Base-by-base conservation (phyloP, 1,140 invertebrate species). In the Bathynomus jamesi region DNA sequence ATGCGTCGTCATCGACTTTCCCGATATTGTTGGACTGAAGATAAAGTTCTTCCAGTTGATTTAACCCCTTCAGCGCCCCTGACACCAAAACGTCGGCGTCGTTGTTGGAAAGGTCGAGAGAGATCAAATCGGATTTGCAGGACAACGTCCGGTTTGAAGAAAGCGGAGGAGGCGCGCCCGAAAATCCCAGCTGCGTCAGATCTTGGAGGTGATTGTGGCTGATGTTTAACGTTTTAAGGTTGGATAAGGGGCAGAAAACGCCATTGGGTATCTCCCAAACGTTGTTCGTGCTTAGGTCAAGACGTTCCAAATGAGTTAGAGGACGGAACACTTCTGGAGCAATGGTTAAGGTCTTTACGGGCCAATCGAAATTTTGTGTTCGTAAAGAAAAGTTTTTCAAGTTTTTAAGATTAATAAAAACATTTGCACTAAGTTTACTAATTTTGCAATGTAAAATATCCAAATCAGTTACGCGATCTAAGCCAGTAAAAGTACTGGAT, bases 281-380 rank as follows among this genome's bases (percentile, higher is more conserved):
- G 76, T 85, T 85, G 81, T 93, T 93, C 7, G 85, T 83, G 46
- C 85, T 86, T 0, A 93, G 79, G 73, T 86, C 85, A 24, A 94
- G 81, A 31, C 85, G 83, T 70, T 87, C 87, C 3, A 94, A 76
- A 28, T 85, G 80, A 2, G 84, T 81, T 10, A 88, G 78, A 77
- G 92, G 90, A 71, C 90, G 87, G 79, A 93, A 93, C 7, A 90
- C 30, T 78, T 91, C 88, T 61, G 84, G 83, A 78, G 91, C 78
- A 0, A 92, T 79, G 0, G 84, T 87, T 73, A 90, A 87, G 3
- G 17, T 85, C 79, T 79, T 92, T 91, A 72, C 86, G 78, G 0
- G 86, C 86, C 40, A 93, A 80, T 78, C 86, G 40, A 89, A 90
- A 81, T 95, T 95, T 81, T 93, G 90, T 11, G 93, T 94, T 76